Percentiles rank a stretch among this genome's conserved stretches.
These are phyloP conservation scores for Arvicanthis niloticus DNA, from an alignment of 2,113 vertebrate genomes.

Conservation along the genomic window DNA sequence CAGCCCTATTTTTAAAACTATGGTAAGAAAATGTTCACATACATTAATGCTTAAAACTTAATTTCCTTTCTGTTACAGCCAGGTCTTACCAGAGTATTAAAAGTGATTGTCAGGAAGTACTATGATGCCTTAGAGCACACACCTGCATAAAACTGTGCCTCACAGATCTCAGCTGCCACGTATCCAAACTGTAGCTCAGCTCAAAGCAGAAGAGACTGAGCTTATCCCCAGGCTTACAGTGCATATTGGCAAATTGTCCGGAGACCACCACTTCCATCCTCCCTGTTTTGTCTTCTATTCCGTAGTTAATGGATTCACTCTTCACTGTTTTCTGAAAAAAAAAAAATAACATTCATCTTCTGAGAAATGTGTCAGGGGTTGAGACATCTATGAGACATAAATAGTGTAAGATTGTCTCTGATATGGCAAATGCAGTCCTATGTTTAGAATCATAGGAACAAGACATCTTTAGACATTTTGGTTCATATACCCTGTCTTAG, in stretches of 20 bases:
- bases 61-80: not conserved
- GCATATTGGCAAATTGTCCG: not conserved
- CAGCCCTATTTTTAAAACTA: not conserved
- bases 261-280: slow-evolving; percentile 19
- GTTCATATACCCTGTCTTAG: not conserved
- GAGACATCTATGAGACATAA: not conserved
- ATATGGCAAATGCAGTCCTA: not conserved
- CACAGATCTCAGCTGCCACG: slow-evolving; percentile 1
- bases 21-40: not conserved
- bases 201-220: slow-evolving; percentile 61
- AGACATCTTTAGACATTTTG: not conserved
- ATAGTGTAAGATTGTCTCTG: not conserved
- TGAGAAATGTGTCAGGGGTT: not conserved
- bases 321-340: slow-evolving; percentile 44
- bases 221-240: slow-evolving; percentile 53
- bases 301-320: not conserved
- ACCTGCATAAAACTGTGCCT: slow-evolving; percentile 66
- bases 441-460: not conserved
- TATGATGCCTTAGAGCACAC: not conserved
- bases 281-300: slow-evolving; percentile 59
- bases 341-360: not conserved
- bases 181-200: not conserved
- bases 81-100: not conserved
- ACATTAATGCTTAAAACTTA: not conserved
- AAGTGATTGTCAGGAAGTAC: not conserved